Percentiles rank a stretch among this genome's conserved stretches.
These are phyloP conservation scores for Macrotrachela quadricornifera DNA, from an alignment of 1,140 invertebrate species.

Conservation along the genomic window DNA sequence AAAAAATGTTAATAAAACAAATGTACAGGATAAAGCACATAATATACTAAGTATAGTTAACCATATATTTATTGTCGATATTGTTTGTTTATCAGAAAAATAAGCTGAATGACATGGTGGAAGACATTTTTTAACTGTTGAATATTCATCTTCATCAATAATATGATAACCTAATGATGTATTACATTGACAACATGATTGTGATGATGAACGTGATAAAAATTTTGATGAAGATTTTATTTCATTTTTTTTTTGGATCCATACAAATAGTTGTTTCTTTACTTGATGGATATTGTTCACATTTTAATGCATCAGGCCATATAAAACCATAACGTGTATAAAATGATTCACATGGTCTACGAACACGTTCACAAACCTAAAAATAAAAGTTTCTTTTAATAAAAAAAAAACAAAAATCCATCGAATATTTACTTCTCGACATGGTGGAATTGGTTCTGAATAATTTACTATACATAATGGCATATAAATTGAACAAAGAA, in stretches of 20 bases:
- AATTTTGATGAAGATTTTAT: conserved; percentile 10
- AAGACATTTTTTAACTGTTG: conserved; percentile 43
- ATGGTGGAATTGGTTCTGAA: conserved; percentile 63
- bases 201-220: conserved; percentile 20
- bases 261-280: conserved; percentile 66
- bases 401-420: too few species aligned
- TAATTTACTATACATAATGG: conserved; percentile 46
- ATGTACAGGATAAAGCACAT: conserved; percentile 61
- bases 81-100: conserved; percentile 33
- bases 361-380: conserved; percentile 71
- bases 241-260: conserved; percentile 44
- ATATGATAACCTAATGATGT: conserved; percentile 36
- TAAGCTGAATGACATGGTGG: conserved; percentile 72
- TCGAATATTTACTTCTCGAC: conserved; percentile 39
- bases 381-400: too few species aligned
- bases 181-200: conserved; percentile 33
- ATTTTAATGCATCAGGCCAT: conserved; percentile 86
- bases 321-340: conserved; percentile 87
- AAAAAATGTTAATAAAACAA: conserved; percentile 28
- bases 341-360: conserved; percentile 62
- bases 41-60: conserved; percentile 47
- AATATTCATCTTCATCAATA: conserved; percentile 67
- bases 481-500: conserved; percentile 29
- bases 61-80: background rate
- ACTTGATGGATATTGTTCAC: conserved; percentile 60